Evolutionary conservation across 2,888 invertebrate species (phyloP).

Genomic region (Hydrotaea cyrtoneurina): DNA sequence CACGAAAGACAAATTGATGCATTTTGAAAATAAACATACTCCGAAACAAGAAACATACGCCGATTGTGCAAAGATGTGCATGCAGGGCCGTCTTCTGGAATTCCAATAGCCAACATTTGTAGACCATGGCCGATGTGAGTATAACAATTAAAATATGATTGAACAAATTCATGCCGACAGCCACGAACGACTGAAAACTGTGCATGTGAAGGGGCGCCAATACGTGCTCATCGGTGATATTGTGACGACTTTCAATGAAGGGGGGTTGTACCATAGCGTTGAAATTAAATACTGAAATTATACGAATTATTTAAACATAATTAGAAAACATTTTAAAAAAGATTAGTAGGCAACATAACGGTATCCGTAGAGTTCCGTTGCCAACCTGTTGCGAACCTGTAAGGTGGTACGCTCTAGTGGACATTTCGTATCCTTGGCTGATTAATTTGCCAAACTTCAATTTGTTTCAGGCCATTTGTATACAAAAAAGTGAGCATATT

Average conservation of each 20-base stretch:
- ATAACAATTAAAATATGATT: conserved; percentile 71
- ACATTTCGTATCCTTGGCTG: no score
- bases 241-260: neutral
- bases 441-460: no score
- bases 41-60: conserved; percentile 72
- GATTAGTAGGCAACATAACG: no score
- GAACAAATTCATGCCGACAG: conserved; percentile 62
- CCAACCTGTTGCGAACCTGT: no score
- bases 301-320: neutral
- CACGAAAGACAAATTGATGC: neutral
- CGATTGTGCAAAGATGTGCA: conserved; percentile 78
- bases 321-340: neutral
- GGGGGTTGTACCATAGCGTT: neutral
- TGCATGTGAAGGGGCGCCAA: neutral
- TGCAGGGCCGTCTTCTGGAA: conserved; percentile 77
- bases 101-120: conserved; percentile 74
- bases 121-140: conserved; percentile 70
- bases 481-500: no score
- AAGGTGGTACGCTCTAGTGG: no score
- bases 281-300: conserved; percentile 51
- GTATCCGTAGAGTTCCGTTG: no score
- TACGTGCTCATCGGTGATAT: conserved; percentile 6
- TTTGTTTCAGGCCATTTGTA: no score
- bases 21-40: neutral
- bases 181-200: conserved; percentile 37